Evolutionary conservation across 2,113 vertebrate genomes (phyloP).

Genomic region (Anhinga anhinga): DNA sequence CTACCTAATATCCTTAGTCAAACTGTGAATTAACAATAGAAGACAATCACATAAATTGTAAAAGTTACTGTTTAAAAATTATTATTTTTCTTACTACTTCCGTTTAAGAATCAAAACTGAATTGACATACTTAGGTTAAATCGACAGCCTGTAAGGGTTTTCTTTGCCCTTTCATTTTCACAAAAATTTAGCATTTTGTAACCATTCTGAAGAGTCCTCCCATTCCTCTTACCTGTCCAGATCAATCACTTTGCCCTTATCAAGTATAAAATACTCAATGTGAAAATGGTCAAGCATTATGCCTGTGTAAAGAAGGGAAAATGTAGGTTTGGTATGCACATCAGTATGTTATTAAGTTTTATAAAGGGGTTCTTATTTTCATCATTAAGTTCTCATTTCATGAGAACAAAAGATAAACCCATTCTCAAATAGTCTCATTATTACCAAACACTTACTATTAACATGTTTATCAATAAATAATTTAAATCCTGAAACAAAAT

Average conservation of each 20-base stretch:
- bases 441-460: background rate
- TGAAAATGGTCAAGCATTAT: background rate
- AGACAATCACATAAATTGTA: background rate
- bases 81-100: background rate
- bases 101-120: background rate
- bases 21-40: background rate
- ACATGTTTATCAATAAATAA: background rate
- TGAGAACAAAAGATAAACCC: background rate
- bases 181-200: background rate
- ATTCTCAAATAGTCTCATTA: background rate
- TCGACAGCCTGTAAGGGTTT: background rate
- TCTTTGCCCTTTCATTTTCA: background rate
- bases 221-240: background rate
- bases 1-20: background rate
- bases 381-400: background rate
- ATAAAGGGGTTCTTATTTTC: background rate
- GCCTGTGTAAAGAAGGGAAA: background rate
- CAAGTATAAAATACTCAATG: background rate
- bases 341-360: background rate
- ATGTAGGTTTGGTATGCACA: background rate
- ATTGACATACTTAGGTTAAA: background rate
- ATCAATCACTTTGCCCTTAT: background rate
- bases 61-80: background rate
- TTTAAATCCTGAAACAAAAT: background rate
- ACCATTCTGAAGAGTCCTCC: background rate